Conservation (phyloP, 2,797 vertebrate genomes). For the Buceros bicornis region DNA sequence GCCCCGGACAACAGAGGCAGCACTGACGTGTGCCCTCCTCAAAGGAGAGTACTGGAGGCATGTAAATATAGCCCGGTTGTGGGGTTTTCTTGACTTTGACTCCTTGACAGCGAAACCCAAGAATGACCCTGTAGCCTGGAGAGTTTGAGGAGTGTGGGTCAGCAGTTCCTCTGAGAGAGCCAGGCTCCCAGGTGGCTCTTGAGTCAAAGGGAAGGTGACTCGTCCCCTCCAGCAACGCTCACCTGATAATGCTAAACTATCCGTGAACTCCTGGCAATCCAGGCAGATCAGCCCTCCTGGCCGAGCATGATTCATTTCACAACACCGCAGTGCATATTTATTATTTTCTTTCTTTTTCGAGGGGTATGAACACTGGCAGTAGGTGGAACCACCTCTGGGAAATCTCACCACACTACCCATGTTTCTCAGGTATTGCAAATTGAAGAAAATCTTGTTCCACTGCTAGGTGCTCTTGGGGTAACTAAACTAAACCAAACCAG, state of each 20-base stretch:
- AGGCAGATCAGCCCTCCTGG: neutral
- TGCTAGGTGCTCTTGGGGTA: neutral
- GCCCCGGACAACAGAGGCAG: neutral
- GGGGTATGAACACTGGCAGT: neutral
- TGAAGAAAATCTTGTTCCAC: neutral
- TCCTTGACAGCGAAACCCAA: neutral
- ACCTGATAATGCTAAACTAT: neutral
- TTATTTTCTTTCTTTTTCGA: neutral
- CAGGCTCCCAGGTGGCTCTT: neutral
- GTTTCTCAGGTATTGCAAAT: neutral
- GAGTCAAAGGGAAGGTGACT: neutral
- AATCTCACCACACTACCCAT: rapidly evolving
- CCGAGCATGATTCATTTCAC: neutral
- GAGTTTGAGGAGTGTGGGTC: neutral
- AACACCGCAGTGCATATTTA: neutral
- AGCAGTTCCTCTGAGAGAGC: rapidly evolving
- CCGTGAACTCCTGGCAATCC: rapidly evolving
- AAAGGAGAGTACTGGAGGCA: rapidly evolving
- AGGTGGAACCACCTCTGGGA: neutral
- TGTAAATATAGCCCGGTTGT: neutral
- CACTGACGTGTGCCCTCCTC: rapidly evolving
- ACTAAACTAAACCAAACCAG: neutral
- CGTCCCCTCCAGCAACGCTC: rapidly evolving
- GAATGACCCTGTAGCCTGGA: neutral
- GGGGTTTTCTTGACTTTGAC: neutral